Base-by-base conservation (phyloP, 2,113 vertebrate species). In the Antigone vipio region DNA sequence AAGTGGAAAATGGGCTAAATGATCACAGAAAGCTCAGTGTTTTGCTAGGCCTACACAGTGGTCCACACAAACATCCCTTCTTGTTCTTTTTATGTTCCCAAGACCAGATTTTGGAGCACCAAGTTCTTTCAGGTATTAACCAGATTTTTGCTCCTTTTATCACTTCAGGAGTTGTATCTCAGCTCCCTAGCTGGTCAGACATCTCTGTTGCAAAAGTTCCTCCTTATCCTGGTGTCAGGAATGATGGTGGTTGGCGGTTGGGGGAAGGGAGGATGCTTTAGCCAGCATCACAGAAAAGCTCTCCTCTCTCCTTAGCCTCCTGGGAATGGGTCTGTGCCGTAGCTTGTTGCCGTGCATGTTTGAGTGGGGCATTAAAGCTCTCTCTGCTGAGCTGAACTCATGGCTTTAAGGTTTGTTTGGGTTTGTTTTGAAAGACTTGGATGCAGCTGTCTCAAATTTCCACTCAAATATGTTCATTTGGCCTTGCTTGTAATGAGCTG, bases 401-500 rank as follows among this genome's bases (percentile, higher is more conserved):
- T 47, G 68, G 67, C 42, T 87, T 95, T 92, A 66, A 87, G 74
- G 86, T 76, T 95, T 97, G 77, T 96, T 97, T 97, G 81, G 73
- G 45, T 79, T 96, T 95, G 59, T 92, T 96, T 94, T 96, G 71
- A 94, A 95, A 95, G 81, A 76, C 53, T 89, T 85, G 89, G 67
- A 91, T 89, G 84, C 84, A 95, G 85, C 96, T 97, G 84, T 92
- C 86, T 93, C 12, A 2, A 88, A 93, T 96, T 94, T 96, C 85
- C 59, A 45, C 94, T 94, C 67, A 79, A 94, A 95, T 90, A 83
- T 89, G 77, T 96, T 97, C 95, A 92, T 89, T 93, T 92, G 95
- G 94, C 93, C 89, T 89, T 91, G 77, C 92, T 96, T 96, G 85
- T 94, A 95, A 97, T 92, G 92, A 95, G 91, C 89, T 93, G 92